Evolutionary conservation across 2,797 vertebrate genomes (phyloP), one percentile per base, ranked within the genome.

Genomic region (Falco concolor): DNA sequence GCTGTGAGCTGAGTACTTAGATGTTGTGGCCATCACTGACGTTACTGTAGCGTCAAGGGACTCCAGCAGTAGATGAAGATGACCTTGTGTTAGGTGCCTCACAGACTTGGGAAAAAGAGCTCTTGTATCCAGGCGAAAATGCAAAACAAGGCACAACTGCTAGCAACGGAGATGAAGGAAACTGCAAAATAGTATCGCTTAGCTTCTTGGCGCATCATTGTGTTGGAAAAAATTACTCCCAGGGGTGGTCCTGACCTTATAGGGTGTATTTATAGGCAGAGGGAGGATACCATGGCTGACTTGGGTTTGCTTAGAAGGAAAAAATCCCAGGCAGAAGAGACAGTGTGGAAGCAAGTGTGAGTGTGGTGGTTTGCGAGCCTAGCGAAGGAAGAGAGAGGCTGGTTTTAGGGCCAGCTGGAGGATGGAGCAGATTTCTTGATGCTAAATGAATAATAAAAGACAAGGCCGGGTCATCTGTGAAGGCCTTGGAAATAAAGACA

Each of bases 371-470:
- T 47, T 13, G 74, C 57, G 38, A 72, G 32, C 11, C 38, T 20
- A 36, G 45, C 10, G 27, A 50, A 90, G 60, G 54, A 75, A 64
- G 59, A 44, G 64, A 40, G 49, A 72, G 38, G 23, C 49, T 45
- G 57, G 61, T n/a, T 60, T 65, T 34, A 8, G 0, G 2, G 47
- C 47, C 47, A 28, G 60, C 34, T 36, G 72, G 73, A 84, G 38
- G 44, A 80, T 11, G 25, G 23, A 73, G 10, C 28, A 4, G 42
- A 57, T 52, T 76, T 76, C 75, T 84, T 60, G 14, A 42, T 90
- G 52, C 87, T 93, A 82, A 95, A 90, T 54, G 89, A 87, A 40
- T 47, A 93, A 73, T n/a, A 65, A 74, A 89, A 95, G 84, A 60
- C 70, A 76, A 82, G 84, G 63, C 24, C 73, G 54, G 17, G 70